These are phyloP conservation scores for Sebastiscus albofasciatus DNA, from an alignment of 2,797 vertebrate genomes.

Conservation along the genomic window DNA sequence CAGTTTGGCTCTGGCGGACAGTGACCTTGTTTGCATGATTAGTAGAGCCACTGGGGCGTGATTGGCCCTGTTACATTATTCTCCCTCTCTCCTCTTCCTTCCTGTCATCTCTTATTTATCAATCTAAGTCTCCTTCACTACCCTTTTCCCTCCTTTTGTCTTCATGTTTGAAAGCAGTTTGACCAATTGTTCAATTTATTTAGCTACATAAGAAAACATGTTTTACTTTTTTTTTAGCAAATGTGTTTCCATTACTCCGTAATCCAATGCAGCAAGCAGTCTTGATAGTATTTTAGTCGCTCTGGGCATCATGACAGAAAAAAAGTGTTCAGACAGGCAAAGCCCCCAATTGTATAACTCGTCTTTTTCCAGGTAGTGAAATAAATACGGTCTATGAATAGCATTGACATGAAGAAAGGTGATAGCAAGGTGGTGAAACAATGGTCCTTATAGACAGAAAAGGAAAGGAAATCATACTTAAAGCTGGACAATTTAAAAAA, in stretches of 20 bases:
- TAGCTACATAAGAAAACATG: slow-evolving; percentile 15
- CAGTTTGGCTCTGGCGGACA: slow-evolving; percentile 75
- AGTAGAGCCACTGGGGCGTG: slow-evolving; percentile 78
- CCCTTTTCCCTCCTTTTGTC: slow-evolving; percentile 23
- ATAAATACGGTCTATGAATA: not conserved
- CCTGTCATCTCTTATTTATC: slow-evolving; percentile 77
- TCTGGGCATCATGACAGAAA: not conserved
- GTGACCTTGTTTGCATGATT: slow-evolving; percentile 84
- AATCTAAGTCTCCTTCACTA: slow-evolving; percentile 62
- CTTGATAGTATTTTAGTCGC: not conserved
- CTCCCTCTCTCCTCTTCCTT: slow-evolving; percentile 55
- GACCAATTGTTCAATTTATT: slow-evolving; percentile 28
- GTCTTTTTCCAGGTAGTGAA: not conserved
- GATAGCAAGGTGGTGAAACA: not conserved
- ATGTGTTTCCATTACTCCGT: slow-evolving; percentile 3
- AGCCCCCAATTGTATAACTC: not conserved
- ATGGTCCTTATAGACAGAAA: not conserved
- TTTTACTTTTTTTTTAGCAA: slow-evolving; percentile 10
- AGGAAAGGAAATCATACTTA: not conserved
- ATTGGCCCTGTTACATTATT: slow-evolving; percentile 74
- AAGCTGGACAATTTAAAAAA: not conserved
- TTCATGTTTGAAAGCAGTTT: slow-evolving; percentile 38
- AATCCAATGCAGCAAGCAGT: not conserved
- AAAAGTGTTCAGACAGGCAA: slow-evolving; percentile 5
- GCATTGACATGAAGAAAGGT: not conserved